Percentiles rank a stretch among this genome's conserved stretches.
phyloP scores from a whole-genome alignment of 2,797 vertebrate genomes.

The Neosilurus mollespiculum region DNA sequence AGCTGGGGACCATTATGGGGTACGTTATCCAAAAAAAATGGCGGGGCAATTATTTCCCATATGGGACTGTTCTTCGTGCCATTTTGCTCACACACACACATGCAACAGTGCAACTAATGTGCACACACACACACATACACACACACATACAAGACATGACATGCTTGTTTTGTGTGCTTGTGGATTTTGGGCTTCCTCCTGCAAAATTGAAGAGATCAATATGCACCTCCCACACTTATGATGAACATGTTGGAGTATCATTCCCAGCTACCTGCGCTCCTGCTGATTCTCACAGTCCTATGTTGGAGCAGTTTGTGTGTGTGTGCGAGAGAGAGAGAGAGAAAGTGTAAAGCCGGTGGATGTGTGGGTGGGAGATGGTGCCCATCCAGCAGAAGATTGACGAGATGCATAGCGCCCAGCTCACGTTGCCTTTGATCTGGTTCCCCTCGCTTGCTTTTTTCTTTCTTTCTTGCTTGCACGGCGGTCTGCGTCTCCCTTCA shows the following conservation, averaged over 20 bases:
- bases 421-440: slow-evolving; percentile 45
- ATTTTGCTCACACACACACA: slow-evolving; percentile 26
- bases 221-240: not conserved
- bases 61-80: slow-evolving; percentile 58
- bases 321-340: not conserved
- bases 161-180: slow-evolving; percentile 11
- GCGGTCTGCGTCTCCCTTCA: slow-evolving; percentile 59
- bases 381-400: slow-evolving; percentile 43
- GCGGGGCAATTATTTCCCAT: slow-evolving; percentile 91
- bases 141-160: slow-evolving; percentile 10
- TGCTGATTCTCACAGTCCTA: not conserved
- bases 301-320: not conserved
- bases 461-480: slow-evolving; percentile 47
- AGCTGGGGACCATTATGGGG: slow-evolving; percentile 97
- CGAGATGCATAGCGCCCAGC: slow-evolving; percentile 39
- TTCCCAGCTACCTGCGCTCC: slow-evolving; percentile 10
- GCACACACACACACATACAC: slow-evolving; percentile 33
- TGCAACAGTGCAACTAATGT: too few species aligned
- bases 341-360: slow-evolving; percentile 29
- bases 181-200: slow-evolving; percentile 12
- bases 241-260: slow-evolving; percentile 5
- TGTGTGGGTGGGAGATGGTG: slow-evolving; percentile 41
- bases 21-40: slow-evolving; percentile 81
- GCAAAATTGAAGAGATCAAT: slow-evolving; percentile 12
- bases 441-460: slow-evolving; percentile 34